Evolutionary conservation across 2,888 invertebrate species (phyloP), one percentile per base, ranked within the genome.

Genomic region (Drosophila monieri): DNA sequence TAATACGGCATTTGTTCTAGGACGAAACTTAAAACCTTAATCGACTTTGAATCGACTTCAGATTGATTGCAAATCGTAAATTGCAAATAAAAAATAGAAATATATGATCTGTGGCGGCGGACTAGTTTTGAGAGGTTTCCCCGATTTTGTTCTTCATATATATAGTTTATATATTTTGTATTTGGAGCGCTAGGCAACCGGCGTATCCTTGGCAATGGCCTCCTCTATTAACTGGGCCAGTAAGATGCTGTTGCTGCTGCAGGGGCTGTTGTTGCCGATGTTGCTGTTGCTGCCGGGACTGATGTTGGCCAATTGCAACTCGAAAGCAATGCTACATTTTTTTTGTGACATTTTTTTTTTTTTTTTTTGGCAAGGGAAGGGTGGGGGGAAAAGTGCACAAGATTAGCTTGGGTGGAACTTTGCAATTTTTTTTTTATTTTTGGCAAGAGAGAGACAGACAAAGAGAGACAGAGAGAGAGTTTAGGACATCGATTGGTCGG

Each of bases 181-280:
- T 39, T 14, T 3, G 15, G 18, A 21, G 9, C 5, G 10, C 46
- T 72, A 35, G 64, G 37, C 46, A 41, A 65, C 60, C 9, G 60
- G 60, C 39, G 60, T 61, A 48, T 61, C 60, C 60, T 61, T 47
- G 10, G 64, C 60, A 39, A 61, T 39, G 48, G 30, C 37, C 49
- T 68, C 77, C 77, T 80, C 88, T 32, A 60, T 66, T 43, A 85
- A 70, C 64, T 88, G 84, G 39, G 70, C 79, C 48, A 85, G 62
- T 23, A 61, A 39, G 39, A 23, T 47, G 27, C 68, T 70, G 56
- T 49, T 61, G 52, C 47, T 46, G 43, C 41, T 61, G 65, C 15
- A 41, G 47, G 70, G 53, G 53, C 67, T 70, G 32, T 51, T 59
- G 21, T 21, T 21, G 21, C 21, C 21, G 60, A 37, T 44, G 81